phyloP scores from a whole-genome alignment of 2,797 vertebrate species.

The Gymnodraco acuticeps region DNA sequence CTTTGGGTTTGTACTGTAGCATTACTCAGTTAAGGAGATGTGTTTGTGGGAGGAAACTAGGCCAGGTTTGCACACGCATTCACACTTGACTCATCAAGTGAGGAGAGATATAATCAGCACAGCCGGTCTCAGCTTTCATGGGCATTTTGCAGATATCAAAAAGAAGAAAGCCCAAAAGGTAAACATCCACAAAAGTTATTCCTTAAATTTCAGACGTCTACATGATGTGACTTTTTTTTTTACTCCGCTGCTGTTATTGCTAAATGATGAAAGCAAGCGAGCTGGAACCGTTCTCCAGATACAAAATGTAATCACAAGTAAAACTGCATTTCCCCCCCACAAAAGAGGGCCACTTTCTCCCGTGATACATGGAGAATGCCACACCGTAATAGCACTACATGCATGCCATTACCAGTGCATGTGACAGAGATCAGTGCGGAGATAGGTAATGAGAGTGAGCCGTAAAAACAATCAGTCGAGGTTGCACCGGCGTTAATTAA shows the following conservation, averaged over 20 bases:
- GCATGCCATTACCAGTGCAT: constrained; percentile 46
- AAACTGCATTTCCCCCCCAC: constrained; percentile 19
- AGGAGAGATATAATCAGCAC: constrained; percentile 58
- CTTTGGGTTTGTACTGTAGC: constrained; percentile 37
- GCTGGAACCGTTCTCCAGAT: constrained; percentile 34
- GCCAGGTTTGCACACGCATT: constrained; percentile 44
- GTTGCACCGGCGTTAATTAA: constrained; percentile 67
- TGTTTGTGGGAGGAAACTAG: constrained; percentile 60
- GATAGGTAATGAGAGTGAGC: constrained; percentile 63
- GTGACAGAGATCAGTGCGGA: constrained; percentile 45
- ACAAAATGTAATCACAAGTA: constrained; percentile 45
- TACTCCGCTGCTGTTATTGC: constrained; percentile 25
- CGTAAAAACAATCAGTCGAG: constrained; percentile 55
- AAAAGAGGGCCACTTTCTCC: constrained; percentile 42
- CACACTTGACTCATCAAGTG: constrained; percentile 57
- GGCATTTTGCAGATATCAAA: constrained; percentile 43
- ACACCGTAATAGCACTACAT: constrained; percentile 47
- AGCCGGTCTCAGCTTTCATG: constrained; percentile 33
- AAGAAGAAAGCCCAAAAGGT: constrained; percentile 24
- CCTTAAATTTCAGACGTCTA: not conserved
- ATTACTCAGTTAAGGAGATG: constrained; percentile 49
- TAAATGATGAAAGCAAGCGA: constrained; percentile 41
- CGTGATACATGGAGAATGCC: constrained; percentile 27
- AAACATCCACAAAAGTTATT: constrained; percentile 23
- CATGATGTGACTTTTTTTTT: constrained; percentile 27